Conservation (phyloP, 2,113 vertebrate genomes). For the Elanoides forficatus region DNA sequence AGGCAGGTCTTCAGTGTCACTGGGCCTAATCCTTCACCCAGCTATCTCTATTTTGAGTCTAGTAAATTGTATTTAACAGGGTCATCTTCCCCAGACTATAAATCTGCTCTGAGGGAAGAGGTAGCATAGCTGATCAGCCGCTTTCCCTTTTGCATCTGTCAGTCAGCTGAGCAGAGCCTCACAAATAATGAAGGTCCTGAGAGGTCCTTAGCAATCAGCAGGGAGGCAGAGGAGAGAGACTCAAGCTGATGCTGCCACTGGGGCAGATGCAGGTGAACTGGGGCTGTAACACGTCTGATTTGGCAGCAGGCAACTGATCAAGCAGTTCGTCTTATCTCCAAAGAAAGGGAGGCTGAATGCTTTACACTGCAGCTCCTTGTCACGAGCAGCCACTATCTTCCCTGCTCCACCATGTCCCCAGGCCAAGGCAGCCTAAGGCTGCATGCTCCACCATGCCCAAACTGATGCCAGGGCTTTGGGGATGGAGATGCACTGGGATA, state of each 20-base stretch:
- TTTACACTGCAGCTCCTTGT: background rate
- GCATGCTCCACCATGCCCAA: background rate
- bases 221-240: background rate
- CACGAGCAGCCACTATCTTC: background rate
- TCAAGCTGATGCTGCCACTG: background rate
- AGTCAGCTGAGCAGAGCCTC: background rate
- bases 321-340: background rate
- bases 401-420: rapidly evolving
- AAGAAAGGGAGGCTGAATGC: background rate
- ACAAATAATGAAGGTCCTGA: background rate
- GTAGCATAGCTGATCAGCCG: too few relatives aligned
- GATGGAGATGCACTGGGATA: background rate
- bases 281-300: background rate
- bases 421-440: background rate
- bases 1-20: background rate
- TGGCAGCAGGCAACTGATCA: background rate
- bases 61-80: background rate
- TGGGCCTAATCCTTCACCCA: background rate
- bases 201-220: background rate
- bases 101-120: background rate
- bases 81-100: background rate
- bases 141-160: background rate
- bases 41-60: background rate
- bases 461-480: background rate
- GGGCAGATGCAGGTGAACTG: background rate